These are phyloP conservation scores for Onychomys torridus DNA, from an alignment of 2,797 vertebrate species.

Conservation along the genomic window DNA sequence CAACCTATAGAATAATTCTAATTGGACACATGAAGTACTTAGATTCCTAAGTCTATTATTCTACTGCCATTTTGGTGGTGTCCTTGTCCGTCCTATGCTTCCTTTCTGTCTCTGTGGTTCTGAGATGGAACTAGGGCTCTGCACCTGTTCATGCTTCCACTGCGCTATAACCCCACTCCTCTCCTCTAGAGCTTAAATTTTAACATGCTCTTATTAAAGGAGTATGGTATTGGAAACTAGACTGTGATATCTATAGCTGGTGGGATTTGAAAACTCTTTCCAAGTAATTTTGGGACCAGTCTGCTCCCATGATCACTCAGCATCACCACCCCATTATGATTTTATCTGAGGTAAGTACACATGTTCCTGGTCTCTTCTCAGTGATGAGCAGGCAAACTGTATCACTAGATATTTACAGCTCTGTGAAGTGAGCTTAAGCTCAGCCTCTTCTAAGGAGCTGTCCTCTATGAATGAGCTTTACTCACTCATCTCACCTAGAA, in stretches of 20 bases:
- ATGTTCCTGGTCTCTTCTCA: not conserved
- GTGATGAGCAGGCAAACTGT: not conserved
- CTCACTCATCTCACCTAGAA: not conserved
- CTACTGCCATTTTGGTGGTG: not conserved
- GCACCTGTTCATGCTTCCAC: too few relatives aligned
- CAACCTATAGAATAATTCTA: not conserved
- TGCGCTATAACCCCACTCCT: not conserved
- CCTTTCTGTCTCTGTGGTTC: not conserved
- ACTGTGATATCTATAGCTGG: not conserved
- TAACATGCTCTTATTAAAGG: not conserved
- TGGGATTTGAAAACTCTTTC: conserved; percentile 10
- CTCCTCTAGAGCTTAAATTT: not conserved
- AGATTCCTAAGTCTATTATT: not conserved
- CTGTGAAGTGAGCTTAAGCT: not conserved
- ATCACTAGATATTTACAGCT: not conserved
- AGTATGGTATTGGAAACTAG: not conserved
- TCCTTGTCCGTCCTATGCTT: not conserved
- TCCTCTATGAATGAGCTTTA: not conserved
- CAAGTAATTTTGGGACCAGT: not conserved
- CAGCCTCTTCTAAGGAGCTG: not conserved
- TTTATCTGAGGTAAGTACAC: not conserved
- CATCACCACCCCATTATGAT: not conserved
- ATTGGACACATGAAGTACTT: not conserved
- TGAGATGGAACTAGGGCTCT: not conserved
- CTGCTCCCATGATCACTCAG: not conserved